Conservation (phyloP, 2,113 vertebrate genomes). For the Reinhardtius hippoglossoides region DNA sequence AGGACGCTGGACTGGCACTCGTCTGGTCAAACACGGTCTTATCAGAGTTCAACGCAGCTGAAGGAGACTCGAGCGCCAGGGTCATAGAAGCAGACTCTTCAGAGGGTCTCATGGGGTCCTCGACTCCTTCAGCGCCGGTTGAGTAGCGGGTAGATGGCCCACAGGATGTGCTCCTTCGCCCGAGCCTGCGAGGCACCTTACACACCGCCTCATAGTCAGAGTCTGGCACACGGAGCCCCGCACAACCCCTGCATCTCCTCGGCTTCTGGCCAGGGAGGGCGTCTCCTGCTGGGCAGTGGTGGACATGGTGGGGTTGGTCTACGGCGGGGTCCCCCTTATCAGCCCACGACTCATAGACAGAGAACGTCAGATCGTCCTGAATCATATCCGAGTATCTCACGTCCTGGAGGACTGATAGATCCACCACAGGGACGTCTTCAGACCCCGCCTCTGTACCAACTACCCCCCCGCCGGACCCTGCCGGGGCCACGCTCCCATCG, state of each 20-base stretch:
- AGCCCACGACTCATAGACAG: slow-evolving; percentile 91
- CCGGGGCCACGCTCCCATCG: slow-evolving; percentile 6
- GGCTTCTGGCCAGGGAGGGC: slow-evolving; percentile 64
- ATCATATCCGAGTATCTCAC: slow-evolving; percentile 86
- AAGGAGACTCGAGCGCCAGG: slow-evolving; percentile 36
- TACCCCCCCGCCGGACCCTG: slow-evolving; percentile 51
- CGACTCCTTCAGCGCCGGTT: slow-evolving; percentile 42
- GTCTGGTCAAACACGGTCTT: slow-evolving; percentile 78
- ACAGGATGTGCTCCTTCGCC: slow-evolving; percentile 85
- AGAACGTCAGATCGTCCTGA: slow-evolving; percentile 92
- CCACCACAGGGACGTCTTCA: slow-evolving; percentile 73
- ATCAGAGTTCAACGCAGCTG: slow-evolving; percentile 49
- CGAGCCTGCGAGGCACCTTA: slow-evolving; percentile 88
- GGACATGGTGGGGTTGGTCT: slow-evolving; percentile 77
- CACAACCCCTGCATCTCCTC: slow-evolving; percentile 88
- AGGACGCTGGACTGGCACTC: slow-evolving; percentile 80
- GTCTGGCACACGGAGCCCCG: slow-evolving; percentile 88
- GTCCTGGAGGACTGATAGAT: slow-evolving; percentile 84
- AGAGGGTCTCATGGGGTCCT: slow-evolving; percentile 58
- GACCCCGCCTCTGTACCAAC: slow-evolving; percentile 30
- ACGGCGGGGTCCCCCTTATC: slow-evolving; percentile 84
- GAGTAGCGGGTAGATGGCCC: slow-evolving; percentile 86
- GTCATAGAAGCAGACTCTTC: slow-evolving; percentile 51
- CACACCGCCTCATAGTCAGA: slow-evolving; percentile 95
- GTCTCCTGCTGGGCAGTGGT: slow-evolving; percentile 81